Evolutionary conservation across 1,140 invertebrate genomes (phyloP), one percentile per base, ranked within the genome.

Genomic region (Heliothis virescens): DNA sequence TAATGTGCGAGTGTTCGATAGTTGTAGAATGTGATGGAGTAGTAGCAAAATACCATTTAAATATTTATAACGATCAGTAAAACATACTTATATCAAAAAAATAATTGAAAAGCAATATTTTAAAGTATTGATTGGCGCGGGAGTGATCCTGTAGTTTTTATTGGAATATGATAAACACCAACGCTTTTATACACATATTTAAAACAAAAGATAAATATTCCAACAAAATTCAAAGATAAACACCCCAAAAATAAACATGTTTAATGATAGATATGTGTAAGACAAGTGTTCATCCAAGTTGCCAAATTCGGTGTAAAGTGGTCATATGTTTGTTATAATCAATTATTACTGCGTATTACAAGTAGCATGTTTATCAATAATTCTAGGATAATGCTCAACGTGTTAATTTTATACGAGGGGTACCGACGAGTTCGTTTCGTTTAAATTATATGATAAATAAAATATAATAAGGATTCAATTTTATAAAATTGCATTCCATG

Each of bases 1-100:
- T 93, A 92, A 91, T 89, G 93, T 94, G 92, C 90, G 93, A 91
- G 91, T 94, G 92, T 94, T 94, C 88, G 89, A 94, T 94, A 94
- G 92, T 83, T 89, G 92, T 94, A 94, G 92, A 87, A 88, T 87
- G 90, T 92, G 89, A 90, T 91, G 85, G 83, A 88, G 87, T 90
- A 84, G 90, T 94, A 91, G 92, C 84, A 82, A 83, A 86, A 85
- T 86, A 82, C 81, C 72, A 85, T 85, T 86, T 76, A 72, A 77
- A 78, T 67, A 77, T 74, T 79, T 48, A 62, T 75, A 63, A 80
- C 34, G 50, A 59, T 48, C 62, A 78, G 16, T 52, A 72, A 62
- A 72, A 59, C 53, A 34, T 55, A 74, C 5, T 11, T 62, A 62
- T 71, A 62, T 72, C 10, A 71, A 29, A 52, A 71, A n/a, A n/a